Evolutionary conservation across 2,888 invertebrate species (phyloP).

Genomic region (Acholoe squamosa): DNA sequence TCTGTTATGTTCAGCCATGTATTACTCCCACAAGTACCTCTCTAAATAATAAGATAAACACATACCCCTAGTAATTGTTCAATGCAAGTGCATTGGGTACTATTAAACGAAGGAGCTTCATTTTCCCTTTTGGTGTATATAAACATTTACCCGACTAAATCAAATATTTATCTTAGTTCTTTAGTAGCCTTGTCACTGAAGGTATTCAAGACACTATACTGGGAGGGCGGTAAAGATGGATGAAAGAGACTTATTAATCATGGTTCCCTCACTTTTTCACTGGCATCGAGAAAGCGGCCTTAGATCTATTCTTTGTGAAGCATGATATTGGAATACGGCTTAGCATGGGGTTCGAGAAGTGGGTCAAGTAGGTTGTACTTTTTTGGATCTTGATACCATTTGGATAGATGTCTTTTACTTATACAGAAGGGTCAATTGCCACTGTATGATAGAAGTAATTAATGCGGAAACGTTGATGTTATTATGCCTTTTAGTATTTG

Average conservation of each 20-base stretch:
- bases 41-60: too few relatives aligned
- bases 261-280: neutral
- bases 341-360: neutral
- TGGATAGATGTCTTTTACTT: too few relatives aligned
- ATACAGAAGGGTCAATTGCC: too few relatives aligned
- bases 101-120: slow-evolving; percentile 15
- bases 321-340: neutral
- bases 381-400: too few relatives aligned
- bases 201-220: neutral
- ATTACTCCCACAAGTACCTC: too few relatives aligned
- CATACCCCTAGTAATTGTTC: too few relatives aligned
- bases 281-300: neutral
- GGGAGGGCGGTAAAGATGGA: neutral
- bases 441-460: too few relatives aligned
- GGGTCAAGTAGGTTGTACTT: neutral
- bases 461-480: too few relatives aligned
- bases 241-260: neutral
- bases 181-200: neutral
- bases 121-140: slow-evolving; percentile 10
- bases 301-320: neutral
- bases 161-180: slow-evolving; percentile 27
- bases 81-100: neutral
- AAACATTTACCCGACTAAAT: neutral
- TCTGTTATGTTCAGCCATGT: too few relatives aligned
- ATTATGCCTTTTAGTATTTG: too few relatives aligned